Percentiles rank a stretch among this genome's conserved stretches.
These are phyloP conservation scores for Fissipunctia ypsillon DNA, from an alignment of 2,888 invertebrate species.

Conservation along the genomic window DNA sequence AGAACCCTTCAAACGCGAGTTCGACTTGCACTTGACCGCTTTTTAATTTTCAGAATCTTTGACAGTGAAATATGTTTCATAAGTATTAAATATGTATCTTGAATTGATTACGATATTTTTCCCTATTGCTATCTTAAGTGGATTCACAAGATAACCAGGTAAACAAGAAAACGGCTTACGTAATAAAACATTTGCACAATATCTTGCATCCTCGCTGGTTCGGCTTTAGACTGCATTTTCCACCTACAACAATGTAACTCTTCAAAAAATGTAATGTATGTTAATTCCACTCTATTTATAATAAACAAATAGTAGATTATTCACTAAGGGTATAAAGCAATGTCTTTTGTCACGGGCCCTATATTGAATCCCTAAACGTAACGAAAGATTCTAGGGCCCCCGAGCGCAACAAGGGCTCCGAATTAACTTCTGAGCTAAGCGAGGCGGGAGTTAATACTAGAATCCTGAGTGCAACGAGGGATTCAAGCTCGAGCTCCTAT, in stretches of 20 bases:
- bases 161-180: constrained; percentile 29
- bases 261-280: neutral
- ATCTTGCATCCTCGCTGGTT: neutral
- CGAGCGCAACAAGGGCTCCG: neutral
- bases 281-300: neutral
- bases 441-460: neutral
- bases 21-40: too few species aligned
- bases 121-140: constrained; percentile 9
- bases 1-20: too few species aligned
- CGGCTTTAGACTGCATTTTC: neutral
- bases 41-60: neutral
- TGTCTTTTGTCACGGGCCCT: neutral
- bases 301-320: neutral
- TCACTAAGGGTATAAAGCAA: neutral
- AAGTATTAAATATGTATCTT: constrained; percentile 12
- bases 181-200: constrained; percentile 28
- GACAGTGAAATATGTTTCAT: neutral
- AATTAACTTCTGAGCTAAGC: too few species aligned
- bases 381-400: neutral
- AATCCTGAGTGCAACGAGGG: too few species aligned
- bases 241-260: neutral
- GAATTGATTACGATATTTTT: constrained; percentile 16
- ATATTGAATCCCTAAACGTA: neutral
- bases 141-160: constrained; percentile 23
- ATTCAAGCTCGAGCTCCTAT: neutral